A percentile compares a stretch with the other conserved stretches of the same genome.
These are phyloP conservation scores for Caenorhabditis sp. DNA, from an alignment of 2,888 invertebrate genomes.

Conservation along the genomic window DNA sequence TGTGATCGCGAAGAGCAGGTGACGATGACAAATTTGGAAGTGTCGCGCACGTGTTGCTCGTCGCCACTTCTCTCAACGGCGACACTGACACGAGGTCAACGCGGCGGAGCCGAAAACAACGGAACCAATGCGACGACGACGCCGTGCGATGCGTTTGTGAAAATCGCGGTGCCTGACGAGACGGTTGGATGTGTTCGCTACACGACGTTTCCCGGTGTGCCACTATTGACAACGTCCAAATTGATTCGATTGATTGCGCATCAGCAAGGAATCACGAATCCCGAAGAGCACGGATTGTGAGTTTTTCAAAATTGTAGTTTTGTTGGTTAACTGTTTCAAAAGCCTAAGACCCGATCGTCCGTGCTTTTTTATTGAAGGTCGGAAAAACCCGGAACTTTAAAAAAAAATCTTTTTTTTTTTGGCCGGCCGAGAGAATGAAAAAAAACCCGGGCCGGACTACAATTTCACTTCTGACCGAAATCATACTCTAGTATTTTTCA, in stretches of 20 bases:
- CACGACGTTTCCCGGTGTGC: conserved; percentile 85
- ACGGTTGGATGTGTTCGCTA: conserved; percentile 85
- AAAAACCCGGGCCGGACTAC: too few relatives aligned
- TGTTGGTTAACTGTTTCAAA: neutral
- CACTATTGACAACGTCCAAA: conserved; percentile 90
- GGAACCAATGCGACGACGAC: conserved; percentile 11
- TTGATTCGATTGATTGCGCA: conserved; percentile 89
- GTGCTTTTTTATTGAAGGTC: too few relatives aligned
- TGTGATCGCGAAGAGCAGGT: conserved; percentile 27
- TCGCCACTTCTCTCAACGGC: conserved; percentile 40
- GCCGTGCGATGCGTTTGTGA: conserved; percentile 74
- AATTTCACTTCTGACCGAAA: too few relatives aligned
- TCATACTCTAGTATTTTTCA: neutral
- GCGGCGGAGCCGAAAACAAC: neutral
- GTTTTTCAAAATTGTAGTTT: conserved; percentile 24
- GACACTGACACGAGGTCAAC: conserved; percentile 24
- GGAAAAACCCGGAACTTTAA: neutral
- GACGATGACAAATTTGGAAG: conserved; percentile 14
- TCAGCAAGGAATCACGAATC: conserved; percentile 92
- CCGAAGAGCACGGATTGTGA: conserved; percentile 92
- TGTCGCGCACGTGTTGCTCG: conserved; percentile 15
- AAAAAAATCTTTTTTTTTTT: too few relatives aligned
- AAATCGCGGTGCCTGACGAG: conserved; percentile 92
- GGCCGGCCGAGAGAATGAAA: too few relatives aligned
- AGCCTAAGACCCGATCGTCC: too few relatives aligned